Evolutionary conservation across 2,113 vertebrate genomes (phyloP), one percentile per base, ranked within the genome.

Genomic region (Paramormyrops kingsleyae): DNA sequence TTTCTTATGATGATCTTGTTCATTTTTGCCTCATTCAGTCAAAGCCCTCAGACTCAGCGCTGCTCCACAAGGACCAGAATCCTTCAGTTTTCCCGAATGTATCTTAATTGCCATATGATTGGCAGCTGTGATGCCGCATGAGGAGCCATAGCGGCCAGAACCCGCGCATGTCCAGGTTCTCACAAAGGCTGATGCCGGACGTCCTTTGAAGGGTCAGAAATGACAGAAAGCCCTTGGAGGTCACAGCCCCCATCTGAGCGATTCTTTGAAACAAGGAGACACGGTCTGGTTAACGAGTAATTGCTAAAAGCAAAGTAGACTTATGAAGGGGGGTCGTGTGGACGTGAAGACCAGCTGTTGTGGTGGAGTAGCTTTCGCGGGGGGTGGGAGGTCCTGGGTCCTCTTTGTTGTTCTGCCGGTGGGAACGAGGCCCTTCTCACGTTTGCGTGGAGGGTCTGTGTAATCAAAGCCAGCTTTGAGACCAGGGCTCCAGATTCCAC

Each of bases 401-500:
- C 17, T 5, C 83, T 80, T 52, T 80, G 46, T 31, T 27, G 31
- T 10, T 49, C 13, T 31, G 13, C n/a, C 35, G 17, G 46, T 88
- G 88, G 66, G 66, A 88, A 50, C 7, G 35, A 27, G 77, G 35
- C 39, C 3, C 31, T 59, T 31, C 21, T 85, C 24, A 24, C 44
- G 39, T 62, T 62, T 62, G 80, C n/a, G 80, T 56, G 17, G 35
- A 89, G 27, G 39, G 31, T 52, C 88, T 59, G 35, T 35, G 39
- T 15, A 47, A 89, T 50, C 21, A 46, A 42, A 39, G 19, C 21
- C 52, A 19, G 19, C 52, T 39, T 80, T 88, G 83, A 84, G 62
- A 70, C 49, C 27, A 50, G 19, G 35, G 66, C 27, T 80, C 66
- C 70, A 88, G 56, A 90, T 90, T 52, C 52, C 70, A 62, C 89